These are phyloP conservation scores for Hippoglossus hippoglossus DNA, from an alignment of 2,797 vertebrate species.

Conservation along the genomic window DNA sequence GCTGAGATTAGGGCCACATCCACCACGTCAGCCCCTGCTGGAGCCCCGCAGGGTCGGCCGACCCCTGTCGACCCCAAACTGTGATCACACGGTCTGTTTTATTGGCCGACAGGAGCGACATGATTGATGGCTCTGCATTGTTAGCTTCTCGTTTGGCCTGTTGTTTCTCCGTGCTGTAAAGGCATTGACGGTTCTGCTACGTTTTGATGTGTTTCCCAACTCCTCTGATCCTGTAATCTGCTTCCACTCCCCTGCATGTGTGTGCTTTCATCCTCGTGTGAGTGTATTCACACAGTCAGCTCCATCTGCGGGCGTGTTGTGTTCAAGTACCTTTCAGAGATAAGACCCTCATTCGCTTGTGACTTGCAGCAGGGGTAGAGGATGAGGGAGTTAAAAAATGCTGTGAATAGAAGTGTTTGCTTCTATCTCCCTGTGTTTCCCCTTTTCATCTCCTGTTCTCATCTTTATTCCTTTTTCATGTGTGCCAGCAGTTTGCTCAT, in stretches of 20 bases:
- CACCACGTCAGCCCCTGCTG: conserved; percentile 50
- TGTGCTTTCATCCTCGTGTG: conserved; percentile 65
- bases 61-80: conserved; percentile 63
- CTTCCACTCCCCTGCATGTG: conserved; percentile 52
- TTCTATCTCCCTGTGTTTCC: conserved; percentile 33
- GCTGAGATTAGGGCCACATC: conserved; percentile 70
- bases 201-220: conserved; percentile 57
- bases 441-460: conserved; percentile 34
- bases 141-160: conserved; percentile 40
- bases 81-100: conserved; percentile 67
- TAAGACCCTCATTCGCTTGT: conserved; percentile 73
- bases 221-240: conserved; percentile 68
- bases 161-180: conserved; percentile 53
- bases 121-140: conserved; percentile 65
- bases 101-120: conserved; percentile 55
- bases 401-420: conserved; percentile 48
- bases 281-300: conserved; percentile 62
- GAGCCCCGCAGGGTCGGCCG: conserved; percentile 50
- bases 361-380: conserved; percentile 28
- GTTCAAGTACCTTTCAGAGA: conserved; percentile 68
- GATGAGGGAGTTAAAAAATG: conserved; percentile 54
- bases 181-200: conserved; percentile 25
- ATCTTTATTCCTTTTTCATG: conserved; percentile 44
- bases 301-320: conserved; percentile 72
- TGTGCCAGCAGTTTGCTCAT: conserved; percentile 25